Evolutionary conservation across 2,888 invertebrate genomes (phyloP).

Genomic region (Nomada ferruginata): DNA sequence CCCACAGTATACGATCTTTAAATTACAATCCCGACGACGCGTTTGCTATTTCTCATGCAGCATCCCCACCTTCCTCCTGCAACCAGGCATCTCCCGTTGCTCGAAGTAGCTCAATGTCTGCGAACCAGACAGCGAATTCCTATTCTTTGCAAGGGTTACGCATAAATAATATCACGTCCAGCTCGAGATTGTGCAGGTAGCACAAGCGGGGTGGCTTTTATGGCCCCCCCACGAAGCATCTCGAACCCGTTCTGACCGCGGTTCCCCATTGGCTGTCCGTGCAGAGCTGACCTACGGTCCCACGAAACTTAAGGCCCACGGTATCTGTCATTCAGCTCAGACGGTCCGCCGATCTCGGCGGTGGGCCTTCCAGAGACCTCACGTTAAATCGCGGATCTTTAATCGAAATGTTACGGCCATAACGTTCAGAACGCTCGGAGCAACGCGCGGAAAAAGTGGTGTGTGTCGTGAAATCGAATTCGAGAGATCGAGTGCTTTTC

Average conservation of each 20-base stretch:
- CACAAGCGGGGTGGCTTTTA: slow-evolving; percentile 38
- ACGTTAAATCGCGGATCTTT: not conserved
- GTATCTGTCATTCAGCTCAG: slow-evolving; percentile 57
- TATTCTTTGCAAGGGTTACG: slow-evolving; percentile 35
- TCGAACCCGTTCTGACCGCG: slow-evolving; percentile 72
- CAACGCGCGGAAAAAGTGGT: not conserved
- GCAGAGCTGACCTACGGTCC: slow-evolving; percentile 73
- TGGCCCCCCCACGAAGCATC: slow-evolving; percentile 66
- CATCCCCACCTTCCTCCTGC: slow-evolving; percentile 12
- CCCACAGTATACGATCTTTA: not conserved
- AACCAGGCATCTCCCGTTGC: slow-evolving; percentile 23
- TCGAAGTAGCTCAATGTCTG: slow-evolving; percentile 21
- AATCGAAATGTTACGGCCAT: not conserved
- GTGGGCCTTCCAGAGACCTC: slow-evolving; percentile 13
- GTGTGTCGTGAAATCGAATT: slow-evolving; percentile 1
- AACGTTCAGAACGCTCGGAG: not conserved
- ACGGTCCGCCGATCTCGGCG: slow-evolving; percentile 52
- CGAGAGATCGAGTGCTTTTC: not conserved
- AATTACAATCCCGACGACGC: not conserved
- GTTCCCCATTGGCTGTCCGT: slow-evolving; percentile 72
- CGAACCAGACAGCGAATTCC: slow-evolving; percentile 25
- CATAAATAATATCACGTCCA: slow-evolving; percentile 54
- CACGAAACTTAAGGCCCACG: slow-evolving; percentile 75
- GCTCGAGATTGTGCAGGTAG: slow-evolving; percentile 55
- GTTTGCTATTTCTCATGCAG: slow-evolving; percentile 29